Conservation (phyloP, 2,113 vertebrate genomes). For the Caracal caracal region DNA sequence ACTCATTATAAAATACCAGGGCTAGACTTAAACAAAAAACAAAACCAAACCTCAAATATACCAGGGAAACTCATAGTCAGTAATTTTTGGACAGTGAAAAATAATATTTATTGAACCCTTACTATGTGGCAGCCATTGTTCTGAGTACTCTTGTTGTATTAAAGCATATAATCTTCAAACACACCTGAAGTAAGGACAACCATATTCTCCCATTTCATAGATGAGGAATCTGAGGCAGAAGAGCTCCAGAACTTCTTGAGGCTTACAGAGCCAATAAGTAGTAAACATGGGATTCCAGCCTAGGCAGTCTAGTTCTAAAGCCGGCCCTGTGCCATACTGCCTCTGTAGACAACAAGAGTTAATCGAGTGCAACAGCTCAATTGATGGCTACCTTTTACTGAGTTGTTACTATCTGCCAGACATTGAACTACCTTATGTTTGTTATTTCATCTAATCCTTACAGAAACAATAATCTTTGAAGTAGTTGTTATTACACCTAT, state of each 20-base stretch:
- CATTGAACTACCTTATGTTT: neutral
- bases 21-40: neutral
- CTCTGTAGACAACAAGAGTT: neutral
- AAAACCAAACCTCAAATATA: neutral
- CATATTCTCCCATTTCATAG: neutral
- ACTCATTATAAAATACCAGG: neutral
- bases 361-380: neutral
- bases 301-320: neutral
- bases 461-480: neutral
- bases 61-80: neutral
- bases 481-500: neutral
- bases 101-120: neutral
- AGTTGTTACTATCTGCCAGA: neutral
- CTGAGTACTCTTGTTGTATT: neutral
- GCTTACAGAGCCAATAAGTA: neutral
- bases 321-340: accelerated
- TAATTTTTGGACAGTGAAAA: neutral
- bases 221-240: neutral
- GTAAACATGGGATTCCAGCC: neutral
- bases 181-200: neutral
- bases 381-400: neutral
- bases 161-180: neutral
- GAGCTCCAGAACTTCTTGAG: neutral
- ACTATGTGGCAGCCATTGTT: neutral
- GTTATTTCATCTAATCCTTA: constrained; percentile 1